Evolutionary conservation across 2,113 vertebrate species (phyloP).

Genomic region (Oreochromis aureus): DNA sequence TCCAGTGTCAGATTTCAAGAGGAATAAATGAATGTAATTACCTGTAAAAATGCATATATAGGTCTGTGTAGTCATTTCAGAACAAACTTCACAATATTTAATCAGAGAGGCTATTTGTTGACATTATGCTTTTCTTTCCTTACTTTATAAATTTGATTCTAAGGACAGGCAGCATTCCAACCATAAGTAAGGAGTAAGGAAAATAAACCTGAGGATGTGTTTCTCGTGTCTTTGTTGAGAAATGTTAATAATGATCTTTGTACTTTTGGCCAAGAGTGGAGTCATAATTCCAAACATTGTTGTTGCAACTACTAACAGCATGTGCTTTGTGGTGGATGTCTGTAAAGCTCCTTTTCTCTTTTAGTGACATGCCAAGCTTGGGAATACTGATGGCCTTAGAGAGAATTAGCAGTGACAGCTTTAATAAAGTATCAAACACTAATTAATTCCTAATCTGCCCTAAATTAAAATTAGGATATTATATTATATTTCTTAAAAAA

Average conservation of each 20-base stretch:
- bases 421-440: not conserved
- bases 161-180: not conserved
- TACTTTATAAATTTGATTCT: not conserved
- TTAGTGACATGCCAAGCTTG: not conserved
- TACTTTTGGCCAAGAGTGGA: not conserved
- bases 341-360: not conserved
- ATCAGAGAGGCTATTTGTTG: not conserved
- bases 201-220: not conserved
- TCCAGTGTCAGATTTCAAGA: not conserved
- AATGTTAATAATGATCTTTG: not conserved
- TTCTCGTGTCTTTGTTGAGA: not conserved
- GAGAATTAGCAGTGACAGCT: not conserved
- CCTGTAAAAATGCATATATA: not conserved
- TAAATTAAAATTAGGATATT: not conserved
- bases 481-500: not conserved
- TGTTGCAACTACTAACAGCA: not conserved
- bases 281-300: not conserved
- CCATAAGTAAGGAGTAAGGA: fast-evolving
- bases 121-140: not conserved
- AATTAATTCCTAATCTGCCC: not conserved
- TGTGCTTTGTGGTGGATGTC: not conserved
- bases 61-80: not conserved
- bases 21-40: not conserved
- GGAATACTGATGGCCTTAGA: not conserved
- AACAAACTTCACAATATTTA: not conserved